Conservation (phyloP, 2,113 vertebrate species). For the Tachycineta bicolor region DNA sequence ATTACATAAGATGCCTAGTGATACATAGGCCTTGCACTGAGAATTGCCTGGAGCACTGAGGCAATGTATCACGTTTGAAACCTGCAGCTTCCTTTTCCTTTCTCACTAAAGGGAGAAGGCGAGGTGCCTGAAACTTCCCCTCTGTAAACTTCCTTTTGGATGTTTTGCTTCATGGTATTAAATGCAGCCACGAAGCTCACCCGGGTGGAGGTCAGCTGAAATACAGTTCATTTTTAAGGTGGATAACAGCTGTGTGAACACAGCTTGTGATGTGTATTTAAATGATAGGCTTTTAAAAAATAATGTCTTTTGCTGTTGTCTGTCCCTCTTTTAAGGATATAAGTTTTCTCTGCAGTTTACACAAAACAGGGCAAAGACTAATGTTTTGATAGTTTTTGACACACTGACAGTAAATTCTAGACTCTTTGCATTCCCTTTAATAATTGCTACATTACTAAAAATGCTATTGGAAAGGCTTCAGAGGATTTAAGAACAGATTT, state of each 20-base stretch:
- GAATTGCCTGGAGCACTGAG: background rate
- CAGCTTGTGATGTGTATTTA: background rate
- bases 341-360: background rate
- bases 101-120: background rate
- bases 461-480: background rate
- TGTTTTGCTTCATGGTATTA: background rate
- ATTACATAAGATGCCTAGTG: background rate
- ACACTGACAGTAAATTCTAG: background rate
- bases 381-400: constrained; percentile 2
- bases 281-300: background rate
- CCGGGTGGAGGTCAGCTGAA: background rate
- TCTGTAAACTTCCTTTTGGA: background rate
- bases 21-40: background rate
- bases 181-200: background rate
- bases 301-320: background rate
- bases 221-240: background rate
- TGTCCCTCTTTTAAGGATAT: background rate
- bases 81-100: background rate
- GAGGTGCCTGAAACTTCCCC: background rate
- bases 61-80: background rate
- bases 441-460: constrained; percentile 20
- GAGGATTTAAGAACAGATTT: constrained; percentile 30
- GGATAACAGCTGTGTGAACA: background rate
- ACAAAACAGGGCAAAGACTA: background rate
- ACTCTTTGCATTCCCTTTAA: background rate